phyloP scores from a whole-genome alignment of 2,113 vertebrate species.

The Cranoglanis bouderius region DNA sequence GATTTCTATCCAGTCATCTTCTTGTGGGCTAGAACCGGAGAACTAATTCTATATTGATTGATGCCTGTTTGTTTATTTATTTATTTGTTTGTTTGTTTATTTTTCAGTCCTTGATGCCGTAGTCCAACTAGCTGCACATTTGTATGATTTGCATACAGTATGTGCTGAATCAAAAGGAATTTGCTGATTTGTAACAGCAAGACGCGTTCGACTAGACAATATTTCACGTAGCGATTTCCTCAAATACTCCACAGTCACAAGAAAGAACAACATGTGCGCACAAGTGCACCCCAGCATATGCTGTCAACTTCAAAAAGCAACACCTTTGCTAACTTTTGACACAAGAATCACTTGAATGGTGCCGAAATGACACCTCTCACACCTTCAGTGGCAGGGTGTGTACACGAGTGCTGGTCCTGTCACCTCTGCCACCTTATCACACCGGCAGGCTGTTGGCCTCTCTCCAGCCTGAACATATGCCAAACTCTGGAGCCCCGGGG shows the following conservation, averaged over 20 bases:
- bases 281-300: not conserved
- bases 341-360: conserved; percentile 31
- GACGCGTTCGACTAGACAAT: not conserved
- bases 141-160: not conserved
- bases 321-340: conserved; percentile 37
- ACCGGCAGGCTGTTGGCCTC: conserved; percentile 20
- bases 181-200: not conserved
- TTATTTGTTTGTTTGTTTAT: not conserved
- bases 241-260: not conserved
- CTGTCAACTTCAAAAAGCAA: conserved; percentile 5
- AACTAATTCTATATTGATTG: not conserved
- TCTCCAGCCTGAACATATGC: conserved; percentile 44
- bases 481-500: conserved; percentile 36
- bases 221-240: too few relatives aligned
- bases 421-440: conserved; percentile 19
- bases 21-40: not conserved
- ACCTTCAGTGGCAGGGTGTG: conserved; percentile 25
- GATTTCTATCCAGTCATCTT: not conserved
- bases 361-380: conserved; percentile 25
- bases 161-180: not conserved
- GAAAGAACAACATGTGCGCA: not conserved
- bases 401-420: conserved; percentile 32
- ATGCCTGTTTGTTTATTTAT: not conserved
- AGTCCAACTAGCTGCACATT: not conserved
- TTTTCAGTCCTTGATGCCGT: not conserved